Evolutionary conservation across 2,797 vertebrate species (phyloP).

Genomic region (Brotula barbata): DNA sequence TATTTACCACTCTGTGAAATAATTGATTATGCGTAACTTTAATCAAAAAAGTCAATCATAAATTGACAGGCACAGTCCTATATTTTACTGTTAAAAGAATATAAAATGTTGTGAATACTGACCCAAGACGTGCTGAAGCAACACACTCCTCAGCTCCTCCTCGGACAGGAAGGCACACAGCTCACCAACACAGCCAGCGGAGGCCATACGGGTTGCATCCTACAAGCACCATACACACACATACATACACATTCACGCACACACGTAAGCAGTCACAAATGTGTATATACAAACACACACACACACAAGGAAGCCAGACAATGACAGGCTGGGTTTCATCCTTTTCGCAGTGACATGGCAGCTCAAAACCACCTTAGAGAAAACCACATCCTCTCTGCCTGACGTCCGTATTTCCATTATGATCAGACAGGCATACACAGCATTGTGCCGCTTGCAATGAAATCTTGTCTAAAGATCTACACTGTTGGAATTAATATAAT

Average conservation of each 20-base stretch:
- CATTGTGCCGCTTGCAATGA: constrained; percentile 9
- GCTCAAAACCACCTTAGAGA: constrained; percentile 52
- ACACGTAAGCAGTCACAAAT: too few relatives aligned
- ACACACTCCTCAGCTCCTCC: constrained; percentile 86
- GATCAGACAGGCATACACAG: constrained; percentile 39
- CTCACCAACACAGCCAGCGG: constrained; percentile 93
- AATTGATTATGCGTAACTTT: too few relatives aligned
- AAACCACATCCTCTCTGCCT: constrained; percentile 74
- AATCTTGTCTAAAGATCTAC: background rate
- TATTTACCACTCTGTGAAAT: too few relatives aligned
- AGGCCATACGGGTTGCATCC: constrained; percentile 96
- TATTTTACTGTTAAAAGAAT: too few relatives aligned
- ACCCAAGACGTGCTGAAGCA: constrained; percentile 92
- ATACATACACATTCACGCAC: constrained; percentile 18
- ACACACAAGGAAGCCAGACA: constrained; percentile 15
- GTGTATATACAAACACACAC: constrained; percentile 16
- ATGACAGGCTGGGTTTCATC: constrained; percentile 28
- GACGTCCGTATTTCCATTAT: constrained; percentile 56
- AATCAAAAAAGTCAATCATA: too few relatives aligned
- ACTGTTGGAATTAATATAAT: background rate
- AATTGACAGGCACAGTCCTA: too few relatives aligned
- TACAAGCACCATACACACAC: constrained; percentile 55
- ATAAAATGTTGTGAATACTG: too few relatives aligned
- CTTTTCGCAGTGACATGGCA: constrained; percentile 24
- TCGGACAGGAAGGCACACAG: constrained; percentile 93